These are phyloP conservation scores for Monomorium pharaonis DNA, from an alignment of 1,140 invertebrate species.

Conservation along the genomic window DNA sequence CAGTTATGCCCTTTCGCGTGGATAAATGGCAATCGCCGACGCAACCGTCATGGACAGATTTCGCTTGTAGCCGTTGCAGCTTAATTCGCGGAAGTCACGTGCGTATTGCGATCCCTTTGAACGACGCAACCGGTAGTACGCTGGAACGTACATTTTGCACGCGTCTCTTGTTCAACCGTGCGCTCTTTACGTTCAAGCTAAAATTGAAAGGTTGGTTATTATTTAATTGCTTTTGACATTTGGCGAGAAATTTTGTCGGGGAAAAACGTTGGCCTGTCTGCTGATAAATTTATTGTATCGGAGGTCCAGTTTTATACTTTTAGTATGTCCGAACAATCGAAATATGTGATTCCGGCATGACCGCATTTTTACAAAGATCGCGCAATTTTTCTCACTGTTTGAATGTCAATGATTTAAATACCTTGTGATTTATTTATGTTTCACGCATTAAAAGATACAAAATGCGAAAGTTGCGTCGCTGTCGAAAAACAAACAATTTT, in stretches of 20 bases:
- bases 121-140: slow-evolving; percentile 5
- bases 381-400: neutral
- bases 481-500: neutral
- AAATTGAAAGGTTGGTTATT: slow-evolving; percentile 29
- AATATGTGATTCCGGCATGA: neutral
- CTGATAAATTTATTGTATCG: neutral
- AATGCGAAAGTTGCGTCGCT: neutral
- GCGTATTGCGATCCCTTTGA: slow-evolving; percentile 31
- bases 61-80: slow-evolving; percentile 43
- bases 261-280: neutral
- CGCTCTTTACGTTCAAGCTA: slow-evolving; percentile 6
- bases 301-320: neutral
- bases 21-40: slow-evolving; percentile 44
- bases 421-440: neutral
- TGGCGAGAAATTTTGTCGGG: neutral
- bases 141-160: neutral
- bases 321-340: neutral
- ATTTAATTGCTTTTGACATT: slow-evolving; percentile 45
- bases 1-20: slow-evolving; percentile 41
- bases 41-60: slow-evolving; percentile 52
- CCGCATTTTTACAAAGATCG: neutral
- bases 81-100: slow-evolving; percentile 36
- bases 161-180: neutral
- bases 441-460: neutral
- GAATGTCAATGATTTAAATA: neutral